A percentile compares a stretch with the other conserved stretches of the same genome.
Conservation (phyloP, 2,888 invertebrate genomes). For the Yponomeuta cagnagella region DNA sequence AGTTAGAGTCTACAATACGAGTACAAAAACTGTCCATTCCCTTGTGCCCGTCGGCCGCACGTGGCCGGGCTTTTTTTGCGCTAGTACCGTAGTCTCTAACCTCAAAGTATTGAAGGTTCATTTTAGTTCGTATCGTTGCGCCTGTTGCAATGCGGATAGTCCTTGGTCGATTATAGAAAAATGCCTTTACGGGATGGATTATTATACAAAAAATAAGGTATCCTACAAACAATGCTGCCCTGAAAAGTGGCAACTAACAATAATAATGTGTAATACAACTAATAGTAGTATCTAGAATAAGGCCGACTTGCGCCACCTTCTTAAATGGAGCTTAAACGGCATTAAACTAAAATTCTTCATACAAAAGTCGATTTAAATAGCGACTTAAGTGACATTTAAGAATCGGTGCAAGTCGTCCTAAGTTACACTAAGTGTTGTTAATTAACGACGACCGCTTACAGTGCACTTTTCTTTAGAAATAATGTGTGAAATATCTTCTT, state of each 20-base stretch:
- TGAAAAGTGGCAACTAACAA: background rate
- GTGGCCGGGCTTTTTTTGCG: too few species aligned
- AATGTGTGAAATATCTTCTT: conserved; percentile 5
- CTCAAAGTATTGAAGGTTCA: too few species aligned
- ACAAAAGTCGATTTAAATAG: too few species aligned
- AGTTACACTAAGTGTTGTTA: conserved; percentile 1
- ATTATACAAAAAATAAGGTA: background rate
- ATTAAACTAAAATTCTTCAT: too few species aligned
- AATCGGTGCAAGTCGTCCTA: background rate
- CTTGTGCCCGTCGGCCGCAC: too few species aligned
- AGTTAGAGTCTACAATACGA: too few species aligned
- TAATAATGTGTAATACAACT: background rate
- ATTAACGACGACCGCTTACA: background rate
- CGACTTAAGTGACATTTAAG: too few species aligned
- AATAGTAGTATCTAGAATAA: too few species aligned
- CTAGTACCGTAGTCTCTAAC: too few species aligned
- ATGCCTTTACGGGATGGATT: background rate
- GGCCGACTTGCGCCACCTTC: too few species aligned
- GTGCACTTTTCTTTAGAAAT: conserved; percentile 8
- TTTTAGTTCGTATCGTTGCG: background rate
- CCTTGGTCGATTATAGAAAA: background rate
- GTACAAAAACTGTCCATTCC: too few species aligned
- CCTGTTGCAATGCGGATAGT: background rate
- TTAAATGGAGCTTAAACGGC: too few species aligned
- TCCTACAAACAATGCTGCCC: background rate